Evolutionary conservation across 2,113 vertebrate genomes (phyloP).

Genomic region (Okapia johnstoni): DNA sequence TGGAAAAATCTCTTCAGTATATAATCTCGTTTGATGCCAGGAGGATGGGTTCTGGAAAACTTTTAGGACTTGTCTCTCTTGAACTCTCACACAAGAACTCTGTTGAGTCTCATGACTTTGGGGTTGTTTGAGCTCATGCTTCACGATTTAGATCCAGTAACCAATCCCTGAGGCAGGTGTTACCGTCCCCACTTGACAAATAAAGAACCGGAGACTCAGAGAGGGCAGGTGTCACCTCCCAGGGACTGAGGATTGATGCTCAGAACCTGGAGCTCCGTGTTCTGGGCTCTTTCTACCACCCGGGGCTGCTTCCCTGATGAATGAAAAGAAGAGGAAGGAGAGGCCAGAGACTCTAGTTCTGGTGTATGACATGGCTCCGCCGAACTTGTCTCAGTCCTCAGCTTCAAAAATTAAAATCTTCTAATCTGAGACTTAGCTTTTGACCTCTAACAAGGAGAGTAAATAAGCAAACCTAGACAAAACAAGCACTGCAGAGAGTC

Average conservation of each 20-base stretch:
- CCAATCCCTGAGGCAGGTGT: neutral
- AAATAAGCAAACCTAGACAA: conserved; percentile 46
- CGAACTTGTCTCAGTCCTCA: conserved; percentile 48
- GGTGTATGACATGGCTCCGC: neutral
- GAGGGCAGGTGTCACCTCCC: neutral
- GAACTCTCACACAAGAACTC: no score
- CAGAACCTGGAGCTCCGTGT: neutral
- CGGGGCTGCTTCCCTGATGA: neutral
- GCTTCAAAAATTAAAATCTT: conserved; percentile 46
- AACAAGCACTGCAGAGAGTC: neutral
- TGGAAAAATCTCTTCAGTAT: neutral
- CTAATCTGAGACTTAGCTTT: conserved; percentile 32
- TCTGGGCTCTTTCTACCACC: neutral
- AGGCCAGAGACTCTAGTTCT: neutral
- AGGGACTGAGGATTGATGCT: neutral
- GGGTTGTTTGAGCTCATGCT: neutral
- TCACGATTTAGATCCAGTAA: neutral
- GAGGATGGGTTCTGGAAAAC: neutral
- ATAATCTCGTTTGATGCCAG: neutral
- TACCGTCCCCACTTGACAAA: neutral
- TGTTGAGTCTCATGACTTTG: neutral
- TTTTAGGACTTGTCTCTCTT: neutral
- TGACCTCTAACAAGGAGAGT: conserved; percentile 54
- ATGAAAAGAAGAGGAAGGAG: neutral
- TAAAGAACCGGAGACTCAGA: neutral